Percentiles rank a stretch among this genome's conserved stretches.
Conservation (phyloP, 2,797 vertebrate genomes). For the Lateolabrax maculatus region DNA sequence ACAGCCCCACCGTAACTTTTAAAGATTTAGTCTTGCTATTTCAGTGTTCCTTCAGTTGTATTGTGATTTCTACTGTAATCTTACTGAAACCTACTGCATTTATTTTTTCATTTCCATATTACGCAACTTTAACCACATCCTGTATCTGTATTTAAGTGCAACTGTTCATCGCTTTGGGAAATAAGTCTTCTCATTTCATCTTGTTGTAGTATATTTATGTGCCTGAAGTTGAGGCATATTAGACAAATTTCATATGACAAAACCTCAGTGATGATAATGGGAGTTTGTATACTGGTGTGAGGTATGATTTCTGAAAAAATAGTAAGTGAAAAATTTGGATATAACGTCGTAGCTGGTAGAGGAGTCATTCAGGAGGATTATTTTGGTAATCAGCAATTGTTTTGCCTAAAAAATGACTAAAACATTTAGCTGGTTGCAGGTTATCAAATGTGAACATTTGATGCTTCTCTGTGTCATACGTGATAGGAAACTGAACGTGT, state of each 20-base stretch:
- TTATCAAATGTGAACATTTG: not conserved
- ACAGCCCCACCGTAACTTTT: not conserved
- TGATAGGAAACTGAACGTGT: not conserved
- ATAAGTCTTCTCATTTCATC: not conserved
- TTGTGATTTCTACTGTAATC: not conserved
- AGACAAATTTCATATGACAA: not conserved
- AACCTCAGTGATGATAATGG: not conserved
- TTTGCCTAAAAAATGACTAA: too few species aligned
- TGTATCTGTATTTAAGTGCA: not conserved
- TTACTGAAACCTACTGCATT: not conserved
- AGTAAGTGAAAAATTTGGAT: not conserved
- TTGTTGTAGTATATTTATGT: not conserved
- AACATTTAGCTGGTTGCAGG: too few species aligned
- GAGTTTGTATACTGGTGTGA: not conserved
- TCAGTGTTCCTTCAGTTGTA: not conserved
- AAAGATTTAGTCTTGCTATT: not conserved
- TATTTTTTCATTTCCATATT: not conserved
- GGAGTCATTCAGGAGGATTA: too few species aligned
- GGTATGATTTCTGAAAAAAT: not conserved
- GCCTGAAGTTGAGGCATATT: not conserved
- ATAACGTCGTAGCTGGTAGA: too few species aligned
- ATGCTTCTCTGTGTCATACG: not conserved
- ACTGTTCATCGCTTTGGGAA: not conserved
- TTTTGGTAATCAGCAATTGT: too few species aligned
- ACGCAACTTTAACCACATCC: not conserved